Base-by-base conservation (phyloP, 2,797 vertebrate genomes). In the Ataeniobius toweri region DNA sequence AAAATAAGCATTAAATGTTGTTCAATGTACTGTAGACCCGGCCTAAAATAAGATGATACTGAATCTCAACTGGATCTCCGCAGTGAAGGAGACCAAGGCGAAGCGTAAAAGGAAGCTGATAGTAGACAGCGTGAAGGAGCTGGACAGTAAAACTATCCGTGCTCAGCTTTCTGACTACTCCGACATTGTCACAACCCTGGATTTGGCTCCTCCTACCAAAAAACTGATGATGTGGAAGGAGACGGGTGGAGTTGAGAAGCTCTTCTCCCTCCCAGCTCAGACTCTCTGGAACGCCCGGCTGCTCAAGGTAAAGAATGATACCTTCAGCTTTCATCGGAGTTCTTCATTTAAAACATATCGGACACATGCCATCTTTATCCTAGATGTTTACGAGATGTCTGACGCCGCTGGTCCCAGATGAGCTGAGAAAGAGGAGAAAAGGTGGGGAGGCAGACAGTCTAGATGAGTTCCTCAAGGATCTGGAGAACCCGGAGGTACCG, bases 191-290 rank as follows among this genome's bases (percentile, higher is more conserved):
- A 99, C 98, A 80, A 99, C 98, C 50, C 93, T 99, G 95, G 98
- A 99, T 88, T 95, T 99, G 75, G 98, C 98, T 67, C 98, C 98
- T 31, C 98, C 98, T 69, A 99, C 98, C n/a, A 99, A 99, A 94
- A 99, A 99, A 92, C 88, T 99, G 75, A 99, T 99, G 98, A 99
- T 99, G 98, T 99, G 98, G 98, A 99, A 99, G 90, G 98, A 99
- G 94, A 99, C 98, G 0, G 98, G 98, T 9, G 98, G 98, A 76
- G 98, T 99, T 75, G 98, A 99, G 94, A 99, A 99, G 88, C 97
- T 99, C 48, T 99, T 99, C 94, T 98, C 98, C 75, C 93, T 99
- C 80, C 98, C 98, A 41, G 98, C 98, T 31, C 98, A 99, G 85
- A 97, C 98, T 55, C 94, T 99, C 61, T 99, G 98, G 98, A 99